phyloP scores from a whole-genome alignment of 2,113 vertebrate species.

The Larimichthys crocea region DNA sequence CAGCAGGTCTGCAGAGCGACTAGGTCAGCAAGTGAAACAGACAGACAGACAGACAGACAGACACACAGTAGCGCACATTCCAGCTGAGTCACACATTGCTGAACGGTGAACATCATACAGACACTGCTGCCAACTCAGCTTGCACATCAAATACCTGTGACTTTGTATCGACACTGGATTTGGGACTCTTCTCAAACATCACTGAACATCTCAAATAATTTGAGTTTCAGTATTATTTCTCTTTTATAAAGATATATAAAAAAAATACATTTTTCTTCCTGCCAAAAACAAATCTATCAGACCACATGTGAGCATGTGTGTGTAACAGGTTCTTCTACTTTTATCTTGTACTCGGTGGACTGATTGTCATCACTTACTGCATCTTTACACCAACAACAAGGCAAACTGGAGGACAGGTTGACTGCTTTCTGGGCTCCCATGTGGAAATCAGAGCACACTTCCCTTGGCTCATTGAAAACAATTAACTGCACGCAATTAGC shows the following conservation, averaged over 20 bases:
- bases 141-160: constrained; percentile 12
- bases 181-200: neutral
- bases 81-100: constrained; percentile 58
- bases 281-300: neutral
- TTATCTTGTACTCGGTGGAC: neutral
- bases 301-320: neutral
- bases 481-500: constrained; percentile 43
- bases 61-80: constrained; percentile 5
- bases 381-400: neutral
- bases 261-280: neutral
- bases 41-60: neutral
- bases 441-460: constrained; percentile 22
- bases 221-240: neutral
- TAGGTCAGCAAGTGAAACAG: constrained; percentile 35
- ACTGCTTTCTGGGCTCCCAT: constrained; percentile 14
- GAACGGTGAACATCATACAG: constrained; percentile 15
- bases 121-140: constrained; percentile 10
- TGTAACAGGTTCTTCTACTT: neutral
- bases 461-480: constrained; percentile 44
- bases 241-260: too few species aligned
- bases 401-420: constrained; percentile 3
- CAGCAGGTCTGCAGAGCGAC: neutral
- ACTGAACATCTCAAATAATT: too few species aligned
- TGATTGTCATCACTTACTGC: neutral
- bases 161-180: neutral